Conservation (phyloP, 2,797 vertebrate genomes). For the Eurystomus glaucurus region DNA sequence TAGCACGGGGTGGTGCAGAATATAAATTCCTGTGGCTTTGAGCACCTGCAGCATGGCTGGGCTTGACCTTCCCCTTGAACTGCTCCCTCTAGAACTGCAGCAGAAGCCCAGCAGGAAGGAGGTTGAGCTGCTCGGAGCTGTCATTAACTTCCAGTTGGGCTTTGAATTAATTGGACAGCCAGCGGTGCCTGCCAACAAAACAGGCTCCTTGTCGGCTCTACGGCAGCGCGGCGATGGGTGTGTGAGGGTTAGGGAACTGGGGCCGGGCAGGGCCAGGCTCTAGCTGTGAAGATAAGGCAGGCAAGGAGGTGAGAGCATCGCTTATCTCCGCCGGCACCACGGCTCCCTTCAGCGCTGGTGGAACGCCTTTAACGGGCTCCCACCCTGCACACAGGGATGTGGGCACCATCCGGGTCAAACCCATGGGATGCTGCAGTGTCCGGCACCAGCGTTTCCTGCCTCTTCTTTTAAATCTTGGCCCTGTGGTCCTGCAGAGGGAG, state of each 20-base stretch:
- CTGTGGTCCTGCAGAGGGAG: background rate
- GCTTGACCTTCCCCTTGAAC: background rate
- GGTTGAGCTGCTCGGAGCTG: background rate
- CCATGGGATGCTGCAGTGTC: accelerated
- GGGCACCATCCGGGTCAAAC: accelerated
- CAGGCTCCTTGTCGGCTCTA: accelerated
- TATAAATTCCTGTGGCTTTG: background rate
- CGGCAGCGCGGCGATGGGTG: accelerated
- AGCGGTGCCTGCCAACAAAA: background rate
- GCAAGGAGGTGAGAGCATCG: background rate
- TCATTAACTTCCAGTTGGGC: background rate
- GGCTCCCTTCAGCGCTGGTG: accelerated
- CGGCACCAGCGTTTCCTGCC: background rate
- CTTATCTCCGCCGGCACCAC: background rate
- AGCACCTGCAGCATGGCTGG: background rate
- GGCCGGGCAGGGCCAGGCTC: background rate
- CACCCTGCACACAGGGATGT: accelerated
- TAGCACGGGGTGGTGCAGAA: background rate
- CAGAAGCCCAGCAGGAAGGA: background rate
- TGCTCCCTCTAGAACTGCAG: background rate
- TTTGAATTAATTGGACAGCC: background rate
- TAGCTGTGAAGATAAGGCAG: background rate
- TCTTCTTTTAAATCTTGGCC: background rate
- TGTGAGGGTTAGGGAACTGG: accelerated
- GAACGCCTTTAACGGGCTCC: accelerated